A percentile compares a stretch with the other conserved stretches of the same genome.
Conservation (phyloP, 2,888 invertebrate species). For the Geotrupes spiniger region DNA sequence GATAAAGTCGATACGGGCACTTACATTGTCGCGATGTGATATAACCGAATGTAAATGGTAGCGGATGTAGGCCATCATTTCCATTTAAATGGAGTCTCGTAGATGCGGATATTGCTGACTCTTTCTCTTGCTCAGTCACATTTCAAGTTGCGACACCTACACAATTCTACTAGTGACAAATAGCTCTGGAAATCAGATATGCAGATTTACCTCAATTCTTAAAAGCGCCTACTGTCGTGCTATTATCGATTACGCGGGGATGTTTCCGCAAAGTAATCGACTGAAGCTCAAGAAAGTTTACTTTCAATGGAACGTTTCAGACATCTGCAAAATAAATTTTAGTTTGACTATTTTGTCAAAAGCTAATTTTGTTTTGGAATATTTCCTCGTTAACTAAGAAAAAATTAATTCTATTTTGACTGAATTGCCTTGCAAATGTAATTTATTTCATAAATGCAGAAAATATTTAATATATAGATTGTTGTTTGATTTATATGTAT, state of each 20-base stretch:
- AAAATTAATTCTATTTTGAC: no score
- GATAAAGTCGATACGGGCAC: conserved; percentile 3
- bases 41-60: conserved; percentile 41
- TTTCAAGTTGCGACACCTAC: conserved; percentile 40
- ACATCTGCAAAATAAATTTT: no score
- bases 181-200: conserved; percentile 38
- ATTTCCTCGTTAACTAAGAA: no score
- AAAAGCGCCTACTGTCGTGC: conserved; percentile 22
- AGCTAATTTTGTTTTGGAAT: no score
- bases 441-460: no score
- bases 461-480: no score
- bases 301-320: no score
- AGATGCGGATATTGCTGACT: conserved; percentile 40
- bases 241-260: conserved; percentile 20
- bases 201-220: conserved; percentile 34
- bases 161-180: conserved; percentile 42
- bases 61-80: conserved; percentile 42
- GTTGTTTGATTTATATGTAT: no score
- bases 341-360: no score
- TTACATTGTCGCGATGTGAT: conserved; percentile 35
- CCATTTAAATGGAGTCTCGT: conserved; percentile 44
- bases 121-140: conserved; percentile 40
- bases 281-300: conserved; percentile 7
- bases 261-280: conserved; percentile 20
- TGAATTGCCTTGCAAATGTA: no score